A percentile compares a stretch with the other conserved stretches of the same genome.
phyloP scores from a whole-genome alignment of 1,140 invertebrate genomes.

The Parasteatoda tepidariorum region DNA sequence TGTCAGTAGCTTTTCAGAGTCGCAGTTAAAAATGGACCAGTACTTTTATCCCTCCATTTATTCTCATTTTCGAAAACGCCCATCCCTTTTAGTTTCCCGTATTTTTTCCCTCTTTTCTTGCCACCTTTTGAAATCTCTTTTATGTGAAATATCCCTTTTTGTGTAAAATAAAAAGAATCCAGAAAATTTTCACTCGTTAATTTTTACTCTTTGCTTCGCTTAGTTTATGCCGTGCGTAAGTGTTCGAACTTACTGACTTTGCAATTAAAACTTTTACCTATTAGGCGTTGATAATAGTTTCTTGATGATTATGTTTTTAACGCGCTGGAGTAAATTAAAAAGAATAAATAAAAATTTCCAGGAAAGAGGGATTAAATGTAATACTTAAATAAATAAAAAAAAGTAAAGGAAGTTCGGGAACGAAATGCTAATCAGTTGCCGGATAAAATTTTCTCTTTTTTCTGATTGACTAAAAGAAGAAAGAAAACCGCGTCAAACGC shows the following conservation, averaged over 20 bases:
- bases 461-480: too few relatives aligned
- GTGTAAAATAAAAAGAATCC: too few relatives aligned
- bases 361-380: constrained; percentile 12
- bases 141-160: not conserved
- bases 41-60: not conserved
- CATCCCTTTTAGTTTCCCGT: not conserved
- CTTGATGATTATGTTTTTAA: not conserved
- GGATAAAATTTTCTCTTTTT: constrained; percentile 10
- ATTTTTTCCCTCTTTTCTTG: not conserved
- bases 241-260: not conserved
- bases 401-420: not conserved
- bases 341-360: not conserved
- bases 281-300: not conserved
- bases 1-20: not conserved
- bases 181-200: not conserved
- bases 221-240: not conserved
- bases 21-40: not conserved
- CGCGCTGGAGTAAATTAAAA: not conserved
- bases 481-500: constrained; percentile 21
- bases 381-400: constrained; percentile 16
- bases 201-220: not conserved
- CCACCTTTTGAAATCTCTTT: too few relatives aligned
- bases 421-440: constrained; percentile 39
- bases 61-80: not conserved
- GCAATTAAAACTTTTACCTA: not conserved